phyloP scores from a whole-genome alignment of 2,113 vertebrate species.

The Periophthalmus modestus region DNA sequence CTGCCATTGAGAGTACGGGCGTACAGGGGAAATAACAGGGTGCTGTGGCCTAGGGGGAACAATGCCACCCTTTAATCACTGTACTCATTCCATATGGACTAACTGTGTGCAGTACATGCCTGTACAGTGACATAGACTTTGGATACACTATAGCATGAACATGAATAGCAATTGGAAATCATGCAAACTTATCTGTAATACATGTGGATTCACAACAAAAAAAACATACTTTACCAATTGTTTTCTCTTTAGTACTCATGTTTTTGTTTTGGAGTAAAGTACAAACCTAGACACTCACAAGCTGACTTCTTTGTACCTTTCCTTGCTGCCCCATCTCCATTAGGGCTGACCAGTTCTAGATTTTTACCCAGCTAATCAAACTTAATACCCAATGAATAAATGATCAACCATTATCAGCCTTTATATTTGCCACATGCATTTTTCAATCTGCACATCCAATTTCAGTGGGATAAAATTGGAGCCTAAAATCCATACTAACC shows the following conservation, averaged over 20 bases:
- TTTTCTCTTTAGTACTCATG: too few species aligned
- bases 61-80: constrained; percentile 69
- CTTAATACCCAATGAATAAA: too few species aligned
- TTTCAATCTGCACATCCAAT: background rate
- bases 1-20: constrained; percentile 48
- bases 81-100: constrained; percentile 44
- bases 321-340: too few species aligned
- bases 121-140: constrained; percentile 22
- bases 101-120: constrained; percentile 9
- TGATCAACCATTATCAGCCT: background rate
- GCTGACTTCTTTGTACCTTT: too few species aligned
- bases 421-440: background rate
- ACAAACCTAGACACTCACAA: too few species aligned
- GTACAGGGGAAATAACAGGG: constrained; percentile 70
- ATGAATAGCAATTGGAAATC: too few species aligned
- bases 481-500: background rate
- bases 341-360: too few species aligned
- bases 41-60: constrained; percentile 25
- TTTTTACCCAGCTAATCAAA: too few species aligned
- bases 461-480: background rate
- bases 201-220: too few species aligned
- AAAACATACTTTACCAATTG: too few species aligned
- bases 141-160: background rate
- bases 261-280: too few species aligned
- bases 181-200: too few species aligned